Conservation (phyloP, 2,888 invertebrate genomes). For the Amiota mariae region DNA sequence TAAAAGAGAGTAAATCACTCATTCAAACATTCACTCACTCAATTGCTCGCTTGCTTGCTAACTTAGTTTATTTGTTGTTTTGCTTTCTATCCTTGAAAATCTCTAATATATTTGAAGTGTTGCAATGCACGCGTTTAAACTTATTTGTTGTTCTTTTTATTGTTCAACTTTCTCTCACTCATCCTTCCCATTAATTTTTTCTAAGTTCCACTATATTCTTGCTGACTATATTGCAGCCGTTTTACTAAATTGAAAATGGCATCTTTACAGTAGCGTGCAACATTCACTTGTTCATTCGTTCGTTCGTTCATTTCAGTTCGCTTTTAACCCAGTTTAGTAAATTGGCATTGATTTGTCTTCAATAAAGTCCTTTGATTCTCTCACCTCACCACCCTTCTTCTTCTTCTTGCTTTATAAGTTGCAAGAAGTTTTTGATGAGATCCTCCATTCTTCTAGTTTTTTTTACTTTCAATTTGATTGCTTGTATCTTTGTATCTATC, state of each 20-base stretch:
- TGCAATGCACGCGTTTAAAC: background rate
- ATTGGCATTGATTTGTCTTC: constrained; percentile 31
- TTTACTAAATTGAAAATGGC: constrained; percentile 22
- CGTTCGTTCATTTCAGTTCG: background rate
- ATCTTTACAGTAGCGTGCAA: constrained; percentile 1
- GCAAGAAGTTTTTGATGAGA: constrained; percentile 6
- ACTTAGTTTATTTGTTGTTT: too few relatives aligned
- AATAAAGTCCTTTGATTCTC: background rate
- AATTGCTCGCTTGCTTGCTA: background rate
- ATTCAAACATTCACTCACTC: background rate
- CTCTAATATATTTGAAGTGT: background rate
- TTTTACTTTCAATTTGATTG: constrained; percentile 13
- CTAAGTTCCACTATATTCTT: too few relatives aligned
- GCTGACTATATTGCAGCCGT: constrained; percentile 15
- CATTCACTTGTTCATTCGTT: background rate
- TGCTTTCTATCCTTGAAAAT: too few relatives aligned
- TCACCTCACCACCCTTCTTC: background rate
- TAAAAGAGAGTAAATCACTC: constrained; percentile 24
- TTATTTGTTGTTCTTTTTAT: constrained; percentile 4
- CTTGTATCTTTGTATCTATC: background rate
- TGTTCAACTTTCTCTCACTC: background rate
- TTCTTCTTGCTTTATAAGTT: background rate
- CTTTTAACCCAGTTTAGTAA: constrained; percentile 29
- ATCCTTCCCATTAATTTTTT: too few relatives aligned
- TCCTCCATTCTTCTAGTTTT: background rate